Evolutionary conservation across 2,797 vertebrate genomes (phyloP).

Genomic region (Acridotheres tristis): DNA sequence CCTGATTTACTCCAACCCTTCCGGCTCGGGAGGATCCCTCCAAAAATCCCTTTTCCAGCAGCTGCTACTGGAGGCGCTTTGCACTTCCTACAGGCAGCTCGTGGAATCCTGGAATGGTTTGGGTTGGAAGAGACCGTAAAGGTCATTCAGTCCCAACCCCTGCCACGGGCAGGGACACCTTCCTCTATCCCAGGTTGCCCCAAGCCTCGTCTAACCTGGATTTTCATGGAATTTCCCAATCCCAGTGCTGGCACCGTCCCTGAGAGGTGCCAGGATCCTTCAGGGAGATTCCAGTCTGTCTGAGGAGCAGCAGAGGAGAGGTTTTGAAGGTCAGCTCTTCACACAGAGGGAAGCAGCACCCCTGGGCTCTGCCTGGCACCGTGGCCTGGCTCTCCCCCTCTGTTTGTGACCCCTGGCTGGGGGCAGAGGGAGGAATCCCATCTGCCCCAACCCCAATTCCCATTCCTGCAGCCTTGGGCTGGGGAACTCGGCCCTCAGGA

Average conservation of each 20-base stretch:
- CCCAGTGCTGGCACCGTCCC: not conserved
- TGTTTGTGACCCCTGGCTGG: not conserved
- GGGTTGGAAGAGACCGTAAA: not conserved
- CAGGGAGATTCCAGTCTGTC: not conserved
- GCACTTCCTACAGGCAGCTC: not conserved
- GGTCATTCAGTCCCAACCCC: not conserved
- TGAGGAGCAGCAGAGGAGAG: accelerated
- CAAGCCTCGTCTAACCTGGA: accelerated
- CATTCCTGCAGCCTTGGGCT: not conserved
- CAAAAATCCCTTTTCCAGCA: not conserved
- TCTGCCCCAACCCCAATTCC: not conserved
- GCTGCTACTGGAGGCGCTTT: not conserved
- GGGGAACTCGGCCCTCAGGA: not conserved
- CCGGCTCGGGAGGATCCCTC: not conserved
- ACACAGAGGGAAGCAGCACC: not conserved
- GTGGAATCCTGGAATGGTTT: not conserved
- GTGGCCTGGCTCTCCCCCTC: no score
- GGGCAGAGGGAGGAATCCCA: not conserved
- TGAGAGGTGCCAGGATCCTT: not conserved
- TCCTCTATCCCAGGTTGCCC: not conserved
- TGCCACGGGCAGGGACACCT: not conserved
- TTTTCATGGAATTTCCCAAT: not conserved
- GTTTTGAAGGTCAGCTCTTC: not conserved
- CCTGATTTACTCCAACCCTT: not conserved
- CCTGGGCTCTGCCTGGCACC: not conserved